These are phyloP conservation scores for Myathropa florea DNA, from an alignment of 2,888 invertebrate genomes.

Conservation along the genomic window DNA sequence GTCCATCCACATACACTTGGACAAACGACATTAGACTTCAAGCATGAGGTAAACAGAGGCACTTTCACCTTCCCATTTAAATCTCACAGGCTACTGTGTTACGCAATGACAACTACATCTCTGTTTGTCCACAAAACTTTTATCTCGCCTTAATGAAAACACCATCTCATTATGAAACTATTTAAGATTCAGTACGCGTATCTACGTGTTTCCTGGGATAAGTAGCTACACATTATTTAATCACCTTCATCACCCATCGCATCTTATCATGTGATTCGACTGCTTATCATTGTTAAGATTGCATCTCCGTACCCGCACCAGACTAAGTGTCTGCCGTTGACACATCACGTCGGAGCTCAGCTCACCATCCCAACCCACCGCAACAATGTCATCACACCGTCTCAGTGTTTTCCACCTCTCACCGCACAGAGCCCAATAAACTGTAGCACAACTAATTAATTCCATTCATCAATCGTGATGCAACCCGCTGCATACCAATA, in stretches of 20 bases:
- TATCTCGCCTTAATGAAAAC: neutral
- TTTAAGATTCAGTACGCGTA: conserved; percentile 1
- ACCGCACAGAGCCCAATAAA: conserved; percentile 10
- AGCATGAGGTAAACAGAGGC: neutral
- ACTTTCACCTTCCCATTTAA: neutral
- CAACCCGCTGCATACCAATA: conserved; percentile 56
- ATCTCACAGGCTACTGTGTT: neutral
- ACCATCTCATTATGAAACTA: neutral
- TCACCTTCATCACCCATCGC: conserved; percentile 20
- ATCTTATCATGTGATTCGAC: conserved; percentile 40
- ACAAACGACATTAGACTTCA: neutral
- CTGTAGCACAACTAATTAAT: conserved; percentile 65
- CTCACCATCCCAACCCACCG: neutral
- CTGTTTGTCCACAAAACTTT: neutral
- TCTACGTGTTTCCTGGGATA: conserved; percentile 21
- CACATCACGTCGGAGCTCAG: neutral
- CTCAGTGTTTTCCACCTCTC: neutral
- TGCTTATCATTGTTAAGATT: conserved; percentile 58
- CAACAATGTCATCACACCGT: neutral
- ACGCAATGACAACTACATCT: neutral
- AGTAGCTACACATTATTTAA: conserved; percentile 26
- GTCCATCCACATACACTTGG: neutral
- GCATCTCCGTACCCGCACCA: conserved; percentile 28
- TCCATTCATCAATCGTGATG: conserved; percentile 63
- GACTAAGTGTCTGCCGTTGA: conserved; percentile 53